Percentiles rank a stretch among this genome's conserved stretches.
Conservation (phyloP, 1,140 invertebrate species). For the Drosophila pachea region DNA sequence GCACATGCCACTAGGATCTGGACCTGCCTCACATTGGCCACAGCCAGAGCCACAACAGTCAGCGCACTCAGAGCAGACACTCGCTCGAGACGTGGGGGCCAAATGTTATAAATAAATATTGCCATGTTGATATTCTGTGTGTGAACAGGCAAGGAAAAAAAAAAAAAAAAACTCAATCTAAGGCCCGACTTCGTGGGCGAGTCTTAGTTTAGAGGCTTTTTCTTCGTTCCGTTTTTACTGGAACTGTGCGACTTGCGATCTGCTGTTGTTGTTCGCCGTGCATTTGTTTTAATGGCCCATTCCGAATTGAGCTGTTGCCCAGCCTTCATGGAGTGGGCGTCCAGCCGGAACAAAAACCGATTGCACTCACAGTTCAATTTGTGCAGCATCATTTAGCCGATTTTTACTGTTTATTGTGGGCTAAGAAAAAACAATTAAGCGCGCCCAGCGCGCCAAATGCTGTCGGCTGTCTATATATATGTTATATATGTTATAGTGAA, state of each 20-base stretch:
- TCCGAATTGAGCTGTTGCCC: conserved; percentile 68
- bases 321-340: conserved; percentile 44
- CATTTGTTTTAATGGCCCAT: conserved; percentile 74
- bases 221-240: not conserved
- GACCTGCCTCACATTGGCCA: conserved; percentile 21
- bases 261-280: conserved; percentile 36
- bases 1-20: conserved; percentile 47
- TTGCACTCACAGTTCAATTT: conserved; percentile 66
- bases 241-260: conserved; percentile 32
- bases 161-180: conserved; percentile 1
- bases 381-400: conserved; percentile 65
- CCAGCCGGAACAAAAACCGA: conserved; percentile 35
- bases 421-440: conserved; percentile 40
- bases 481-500: conserved; percentile 12
- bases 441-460: conserved; percentile 13
- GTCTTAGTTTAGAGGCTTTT: conserved; percentile 21
- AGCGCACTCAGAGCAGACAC: conserved; percentile 56
- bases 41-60: too few species aligned
- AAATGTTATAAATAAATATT: conserved; percentile 74
- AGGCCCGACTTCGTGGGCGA: conserved; percentile 37
- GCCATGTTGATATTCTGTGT: conserved; percentile 66
- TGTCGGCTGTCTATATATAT: conserved; percentile 8
- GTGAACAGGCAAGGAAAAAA: conserved; percentile 38
- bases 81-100: conserved; percentile 2
- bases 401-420: conserved; percentile 22